These are phyloP conservation scores for Microctonus aethiopoides DNA, from an alignment of 2,888 invertebrate genomes.

Conservation along the genomic window DNA sequence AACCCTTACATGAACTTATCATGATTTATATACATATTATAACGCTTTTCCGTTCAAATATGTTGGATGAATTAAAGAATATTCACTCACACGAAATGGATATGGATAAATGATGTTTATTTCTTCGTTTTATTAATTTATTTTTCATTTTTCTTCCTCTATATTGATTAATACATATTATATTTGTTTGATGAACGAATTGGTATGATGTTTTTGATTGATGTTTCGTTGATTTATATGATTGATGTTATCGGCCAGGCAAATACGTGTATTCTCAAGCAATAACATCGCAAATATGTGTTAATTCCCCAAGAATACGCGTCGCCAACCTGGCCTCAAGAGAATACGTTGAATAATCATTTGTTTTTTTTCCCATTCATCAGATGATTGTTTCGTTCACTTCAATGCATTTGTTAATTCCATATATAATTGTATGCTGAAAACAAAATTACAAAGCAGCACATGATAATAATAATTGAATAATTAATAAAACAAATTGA, in stretches of 20 bases:
- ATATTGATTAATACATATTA: background rate
- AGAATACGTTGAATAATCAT: background rate
- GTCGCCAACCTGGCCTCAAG: conserved; percentile 80
- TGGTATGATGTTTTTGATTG: background rate
- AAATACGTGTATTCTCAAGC: conserved; percentile 99
- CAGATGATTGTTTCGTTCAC: too few species aligned
- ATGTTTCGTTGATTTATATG: background rate
- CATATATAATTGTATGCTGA: too few species aligned
- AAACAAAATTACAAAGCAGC: too few species aligned
- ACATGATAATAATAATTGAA: background rate
- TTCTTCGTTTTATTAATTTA: background rate
- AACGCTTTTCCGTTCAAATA: background rate
- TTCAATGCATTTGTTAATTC: background rate
- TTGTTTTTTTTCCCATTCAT: background rate
- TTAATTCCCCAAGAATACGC: conserved; percentile 99
- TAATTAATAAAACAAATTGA: too few species aligned
- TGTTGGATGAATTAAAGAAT: background rate
- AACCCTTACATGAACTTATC: background rate
- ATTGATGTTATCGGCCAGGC: conserved; percentile 73
- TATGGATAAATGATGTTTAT: background rate
- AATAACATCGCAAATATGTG: conserved; percentile 97
- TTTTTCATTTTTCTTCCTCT: background rate
- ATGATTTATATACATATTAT: background rate
- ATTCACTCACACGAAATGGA: too few species aligned
- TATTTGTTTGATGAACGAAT: background rate